Evolutionary conservation across 2,888 invertebrate genomes (phyloP).

Genomic region (Orgyia antiqua): DNA sequence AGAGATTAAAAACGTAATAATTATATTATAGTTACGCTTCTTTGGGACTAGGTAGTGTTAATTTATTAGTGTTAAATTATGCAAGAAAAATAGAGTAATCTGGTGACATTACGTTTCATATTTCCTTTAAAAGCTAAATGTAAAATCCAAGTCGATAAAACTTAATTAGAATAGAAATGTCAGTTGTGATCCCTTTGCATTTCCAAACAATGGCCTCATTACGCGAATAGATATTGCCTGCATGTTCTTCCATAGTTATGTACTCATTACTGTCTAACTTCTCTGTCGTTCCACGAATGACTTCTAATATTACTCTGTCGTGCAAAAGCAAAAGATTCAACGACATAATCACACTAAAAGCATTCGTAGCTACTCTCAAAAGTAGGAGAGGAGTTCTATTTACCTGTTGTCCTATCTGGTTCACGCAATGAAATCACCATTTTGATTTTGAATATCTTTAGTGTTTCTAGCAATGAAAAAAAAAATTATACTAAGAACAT

Average conservation of each 20-base stretch:
- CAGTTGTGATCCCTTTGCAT: conserved; percentile 14
- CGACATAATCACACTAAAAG: conserved; percentile 69
- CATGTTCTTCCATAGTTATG: conserved; percentile 22
- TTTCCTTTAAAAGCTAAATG: background rate
- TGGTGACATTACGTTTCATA: too few species aligned
- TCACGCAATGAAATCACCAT: conserved; percentile 3
- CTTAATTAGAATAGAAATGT: conserved; percentile 24
- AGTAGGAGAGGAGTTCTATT: conserved; percentile 25
- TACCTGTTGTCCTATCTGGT: conserved; percentile 18
- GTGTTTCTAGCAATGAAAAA: too few species aligned
- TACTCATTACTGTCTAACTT: conserved; percentile 43
- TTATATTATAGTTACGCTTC: too few species aligned
- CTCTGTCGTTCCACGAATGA: conserved; percentile 38
- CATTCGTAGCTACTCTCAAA: conserved; percentile 43
- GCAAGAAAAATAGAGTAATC: too few species aligned
- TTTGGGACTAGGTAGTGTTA: too few species aligned
- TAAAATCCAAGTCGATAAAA: conserved; percentile 10
- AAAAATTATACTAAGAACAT: too few species aligned
- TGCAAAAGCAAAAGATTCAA: conserved; percentile 50
- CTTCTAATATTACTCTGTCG: conserved; percentile 51
- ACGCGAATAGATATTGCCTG: conserved; percentile 26
- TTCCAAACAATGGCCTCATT: conserved; percentile 36
- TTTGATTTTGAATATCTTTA: conserved; percentile 7
- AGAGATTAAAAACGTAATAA: too few species aligned
- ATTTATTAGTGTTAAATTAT: too few species aligned